Evolutionary conservation across 1,140 invertebrate genomes (phyloP), one percentile per base, ranked within the genome.

Genomic region (Drosophila insularis): DNA sequence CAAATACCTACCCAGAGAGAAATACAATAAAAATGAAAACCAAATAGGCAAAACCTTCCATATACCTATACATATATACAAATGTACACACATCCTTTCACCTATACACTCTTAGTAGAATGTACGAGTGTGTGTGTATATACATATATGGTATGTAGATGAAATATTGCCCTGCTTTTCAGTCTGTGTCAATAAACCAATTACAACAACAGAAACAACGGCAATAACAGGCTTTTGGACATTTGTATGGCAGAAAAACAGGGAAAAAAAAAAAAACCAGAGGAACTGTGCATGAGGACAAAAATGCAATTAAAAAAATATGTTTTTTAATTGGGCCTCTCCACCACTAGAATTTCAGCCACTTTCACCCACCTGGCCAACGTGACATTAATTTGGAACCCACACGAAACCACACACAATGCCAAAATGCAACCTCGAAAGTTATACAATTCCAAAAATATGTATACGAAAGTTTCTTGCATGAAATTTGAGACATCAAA

Each of bases 261-360:
- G 62, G 46, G 55, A 73, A 73, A 46, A 59, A 59, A 79, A 68
- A 70, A 61, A 63, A 71, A 74, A 10, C 8, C 60, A 19, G 43
- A 32, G 39, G 10, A 63, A 32, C 60, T 71, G 64, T 63, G 82
- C 81, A 80, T 86, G 73, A 74, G 35, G 35, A 78, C 35, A 65
- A 60, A 85, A 81, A 87, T 85, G 82, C 81, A 85, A 85, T 85
- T 85, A 87, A 85, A 85, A 77, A 85, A 81, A 76, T 76, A 78
- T 85, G 78, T 71, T 80, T 78, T 86, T 87, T 85, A 87, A 87
- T 85, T 85, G 81, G 74, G n/a, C 56, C 65, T 31, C 70, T 37
- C 35, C 63, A 60, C 67, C 78, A 50, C 17, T 50, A 50, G 43
- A 21, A 50, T 68, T 78, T 72, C 40, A 50, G 67, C 79, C 82